These are phyloP conservation scores for Temnothorax rugatulus DNA, from an alignment of 2,888 invertebrate genomes.

Conservation along the genomic window DNA sequence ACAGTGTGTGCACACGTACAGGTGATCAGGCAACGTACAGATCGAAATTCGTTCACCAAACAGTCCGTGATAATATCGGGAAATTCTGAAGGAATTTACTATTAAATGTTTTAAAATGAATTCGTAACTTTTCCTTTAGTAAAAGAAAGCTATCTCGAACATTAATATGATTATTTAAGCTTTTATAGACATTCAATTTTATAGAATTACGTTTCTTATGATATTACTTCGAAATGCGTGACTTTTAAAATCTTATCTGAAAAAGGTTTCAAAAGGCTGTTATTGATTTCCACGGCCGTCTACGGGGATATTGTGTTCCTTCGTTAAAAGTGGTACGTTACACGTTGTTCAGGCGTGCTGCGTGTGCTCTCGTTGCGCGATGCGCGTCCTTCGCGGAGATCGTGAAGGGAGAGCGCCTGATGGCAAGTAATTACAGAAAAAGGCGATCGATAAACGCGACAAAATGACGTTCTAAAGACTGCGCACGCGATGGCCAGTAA, in stretches of 20 bases:
- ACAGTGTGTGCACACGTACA: conserved; percentile 5
- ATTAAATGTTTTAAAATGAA: not conserved
- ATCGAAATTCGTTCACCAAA: conserved; percentile 55
- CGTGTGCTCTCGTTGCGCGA: conserved; percentile 26
- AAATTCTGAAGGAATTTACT: not conserved
- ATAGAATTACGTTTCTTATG: not conserved
- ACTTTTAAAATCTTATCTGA: not conserved
- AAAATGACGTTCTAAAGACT: conserved; percentile 81
- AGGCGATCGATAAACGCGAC: conserved; percentile 80
- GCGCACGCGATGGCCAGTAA: conserved; percentile 74
- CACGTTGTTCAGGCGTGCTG: conserved; percentile 19
- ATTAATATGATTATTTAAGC: not conserved
- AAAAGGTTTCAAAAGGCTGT: not conserved
- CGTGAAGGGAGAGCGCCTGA: conserved; percentile 55
- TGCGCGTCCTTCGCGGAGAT: conserved; percentile 34
- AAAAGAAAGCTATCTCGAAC: not conserved
- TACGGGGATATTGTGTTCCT: not conserved
- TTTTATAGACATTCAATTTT: not conserved
- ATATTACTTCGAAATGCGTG: not conserved
- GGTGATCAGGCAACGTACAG: conserved; percentile 50
- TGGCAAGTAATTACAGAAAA: conserved; percentile 80
- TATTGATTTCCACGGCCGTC: conserved; percentile 34
- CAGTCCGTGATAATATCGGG: not conserved
- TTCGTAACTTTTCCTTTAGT: not conserved
- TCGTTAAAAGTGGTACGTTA: conserved; percentile 36